These are phyloP conservation scores for Danionella dracula DNA, from an alignment of 2,797 vertebrate species.

Conservation along the genomic window DNA sequence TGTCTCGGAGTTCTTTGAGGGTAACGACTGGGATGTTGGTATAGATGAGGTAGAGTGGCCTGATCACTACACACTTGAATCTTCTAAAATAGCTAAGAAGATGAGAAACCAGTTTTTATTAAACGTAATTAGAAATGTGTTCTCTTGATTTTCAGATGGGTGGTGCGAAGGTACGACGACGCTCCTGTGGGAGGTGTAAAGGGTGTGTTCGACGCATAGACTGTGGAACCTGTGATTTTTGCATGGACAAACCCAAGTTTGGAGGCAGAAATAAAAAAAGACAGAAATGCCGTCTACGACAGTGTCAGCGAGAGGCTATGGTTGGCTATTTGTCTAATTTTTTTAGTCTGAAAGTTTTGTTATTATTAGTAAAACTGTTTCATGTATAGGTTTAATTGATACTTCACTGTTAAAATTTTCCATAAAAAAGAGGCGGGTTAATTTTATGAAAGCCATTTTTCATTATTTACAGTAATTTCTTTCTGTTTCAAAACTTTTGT, in stretches of 20 bases:
- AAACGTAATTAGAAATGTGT: too few relatives aligned
- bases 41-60: constrained; percentile 16
- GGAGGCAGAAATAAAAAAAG: constrained; percentile 88
- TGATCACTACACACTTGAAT: background rate
- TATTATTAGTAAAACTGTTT: too few relatives aligned
- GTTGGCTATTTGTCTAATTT: constrained; percentile 44
- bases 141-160: constrained; percentile 35
- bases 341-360: too few relatives aligned
- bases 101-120: too few relatives aligned
- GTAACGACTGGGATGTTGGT: constrained; percentile 55
- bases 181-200: constrained; percentile 79
- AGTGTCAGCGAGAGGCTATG: constrained; percentile 85
- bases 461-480: too few relatives aligned
- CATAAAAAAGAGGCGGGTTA: too few relatives aligned
- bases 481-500: too few relatives aligned
- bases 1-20: constrained; percentile 56
- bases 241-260: constrained; percentile 88
- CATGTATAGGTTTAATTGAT: too few relatives aligned
- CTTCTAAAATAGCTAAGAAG: too few relatives aligned
- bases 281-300: constrained; percentile 85
- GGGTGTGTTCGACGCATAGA: constrained; percentile 79
- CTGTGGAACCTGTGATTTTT: constrained; percentile 87
- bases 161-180: constrained; percentile 71
- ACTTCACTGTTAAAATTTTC: too few relatives aligned
- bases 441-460: too few relatives aligned